Evolutionary conservation across 1,140 invertebrate species (phyloP), one percentile per base, ranked within the genome.

Genomic region (Megalonaias nervosa): DNA sequence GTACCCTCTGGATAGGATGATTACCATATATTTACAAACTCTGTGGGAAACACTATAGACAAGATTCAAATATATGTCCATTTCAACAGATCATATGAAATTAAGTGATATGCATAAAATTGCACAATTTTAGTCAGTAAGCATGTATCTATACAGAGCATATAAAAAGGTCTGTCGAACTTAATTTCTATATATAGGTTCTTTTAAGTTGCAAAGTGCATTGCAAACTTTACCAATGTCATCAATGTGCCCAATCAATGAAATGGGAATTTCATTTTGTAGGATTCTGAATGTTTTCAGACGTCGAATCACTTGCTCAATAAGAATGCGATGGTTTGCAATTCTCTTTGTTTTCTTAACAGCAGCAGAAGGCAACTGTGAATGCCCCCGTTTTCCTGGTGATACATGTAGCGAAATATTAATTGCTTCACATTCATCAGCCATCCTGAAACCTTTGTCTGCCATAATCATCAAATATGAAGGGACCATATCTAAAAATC

Each of bases 231-330:
- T 59, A 6, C 55, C 56, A 38, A 72, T 73, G 17, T 73, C 66
- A 73, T 72, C 75, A 31, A 77, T 19, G 23, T 67, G 70, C 16
- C 16, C 31, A 17, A 77, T 61, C 21, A 77, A 19, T 11, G 68
- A 48, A 31, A 77, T 26, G 15, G 75, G 64, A 17, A 72, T 15
- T 71, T 77, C 70, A 71, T 62, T 77, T 38, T 11, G 4, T 55
- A 72, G 38, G 38, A 77, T 77, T 59, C 64, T 57, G 70, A 77
- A 77, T 60, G 69, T 77, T 67, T 77, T 77, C 26, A 77, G 64
- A 16, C 70, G 48, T 14, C 75, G 16, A 57, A 77, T 77, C 5
- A 73, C 75, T 68, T 77, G 75, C 56, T 73, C 70, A 61, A 68
- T 73, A 4, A 78, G 23, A 13, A 78, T 78, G 15, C 76, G 21